Evolutionary conservation across 2,888 invertebrate species (phyloP), one percentile per base, ranked within the genome.

Genomic region (Serripes groenlandicus): DNA sequence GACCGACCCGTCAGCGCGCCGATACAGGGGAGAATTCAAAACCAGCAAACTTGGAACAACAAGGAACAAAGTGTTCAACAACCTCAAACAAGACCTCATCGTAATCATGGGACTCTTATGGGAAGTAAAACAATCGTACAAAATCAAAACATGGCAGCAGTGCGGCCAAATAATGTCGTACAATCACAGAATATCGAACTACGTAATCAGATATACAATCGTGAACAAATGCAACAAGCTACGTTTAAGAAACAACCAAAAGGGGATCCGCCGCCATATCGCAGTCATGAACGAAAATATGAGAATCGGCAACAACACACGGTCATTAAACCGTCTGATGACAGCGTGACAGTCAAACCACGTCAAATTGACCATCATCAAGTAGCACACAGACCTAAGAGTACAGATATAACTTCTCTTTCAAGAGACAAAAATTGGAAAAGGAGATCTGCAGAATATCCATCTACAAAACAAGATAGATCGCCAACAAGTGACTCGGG

Each of bases 101-200:
- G 72, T n/a, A 32, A 28, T 23, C 70, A 75, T 42, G 69, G 74
- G 18, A n/a, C n/a, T n/a, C 74, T 69, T 37, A 64, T 80, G 73
- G 73, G 75, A 28, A 81, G 28, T 21, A 68, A 80, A 26, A 21
- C 34, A 26, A 32, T 70, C 1, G 28, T 21, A 30, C 73, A 82
- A 28, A 15, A 37, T 42, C 66, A 35, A 42, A 88, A 88, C 87
- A 96, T 96, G 0, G 96, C 96, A 0, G 95, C 96, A 26, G 96
- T 96, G 74, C 94, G 96, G 66, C 96, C 96, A 18, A 96, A 96
- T 90, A 96, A 96, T 85, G 80, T 84, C 92, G 96, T 96, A 64
- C 79, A 68, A 52, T 76, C 86, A 64, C 86, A 86, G 26, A 86
- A 86, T 58, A 76, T 78, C 37, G 86, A 86, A 79, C 69, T 84